Evolutionary conservation across 2,113 vertebrate genomes (phyloP).

Genomic region (Sceloporus undulatus): DNA sequence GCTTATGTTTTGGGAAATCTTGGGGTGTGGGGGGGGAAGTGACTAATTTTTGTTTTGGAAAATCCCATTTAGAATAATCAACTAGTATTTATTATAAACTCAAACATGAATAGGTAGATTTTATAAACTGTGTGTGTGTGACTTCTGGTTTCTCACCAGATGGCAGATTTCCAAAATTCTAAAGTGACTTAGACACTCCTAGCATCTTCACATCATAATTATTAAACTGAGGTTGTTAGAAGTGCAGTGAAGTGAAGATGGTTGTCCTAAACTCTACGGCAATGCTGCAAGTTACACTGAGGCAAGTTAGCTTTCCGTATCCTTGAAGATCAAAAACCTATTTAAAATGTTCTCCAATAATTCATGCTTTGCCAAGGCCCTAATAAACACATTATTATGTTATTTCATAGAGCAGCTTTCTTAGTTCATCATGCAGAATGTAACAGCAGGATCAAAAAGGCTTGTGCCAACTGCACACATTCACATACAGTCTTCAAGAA

Average conservation of each 20-base stretch:
- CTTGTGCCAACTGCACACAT: conserved; percentile 25
- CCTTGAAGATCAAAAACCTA: background rate
- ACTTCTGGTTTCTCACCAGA: background rate
- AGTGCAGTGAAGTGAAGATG: fast-evolving
- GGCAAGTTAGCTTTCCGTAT: background rate
- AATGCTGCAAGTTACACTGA: background rate
- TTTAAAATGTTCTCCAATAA: background rate
- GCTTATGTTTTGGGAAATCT: background rate
- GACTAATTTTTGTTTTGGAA: background rate
- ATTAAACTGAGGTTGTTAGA: background rate
- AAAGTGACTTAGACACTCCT: background rate
- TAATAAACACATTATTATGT: conserved; percentile 20
- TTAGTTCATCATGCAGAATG: background rate
- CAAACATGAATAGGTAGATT: background rate
- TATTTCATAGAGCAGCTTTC: conserved; percentile 3
- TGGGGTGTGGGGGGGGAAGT: background rate
- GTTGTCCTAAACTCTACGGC: background rate
- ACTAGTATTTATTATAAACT: background rate
- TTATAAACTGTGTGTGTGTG: background rate
- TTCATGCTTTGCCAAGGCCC: background rate
- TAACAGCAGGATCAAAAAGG: conserved; percentile 18
- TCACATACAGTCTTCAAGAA: conserved; percentile 27
- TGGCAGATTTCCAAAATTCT: conserved; percentile 7
- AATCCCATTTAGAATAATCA: background rate
- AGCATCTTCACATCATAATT: background rate